Evolutionary conservation across 2,797 vertebrate species (phyloP).

Genomic region (Chelon labrosus): DNA sequence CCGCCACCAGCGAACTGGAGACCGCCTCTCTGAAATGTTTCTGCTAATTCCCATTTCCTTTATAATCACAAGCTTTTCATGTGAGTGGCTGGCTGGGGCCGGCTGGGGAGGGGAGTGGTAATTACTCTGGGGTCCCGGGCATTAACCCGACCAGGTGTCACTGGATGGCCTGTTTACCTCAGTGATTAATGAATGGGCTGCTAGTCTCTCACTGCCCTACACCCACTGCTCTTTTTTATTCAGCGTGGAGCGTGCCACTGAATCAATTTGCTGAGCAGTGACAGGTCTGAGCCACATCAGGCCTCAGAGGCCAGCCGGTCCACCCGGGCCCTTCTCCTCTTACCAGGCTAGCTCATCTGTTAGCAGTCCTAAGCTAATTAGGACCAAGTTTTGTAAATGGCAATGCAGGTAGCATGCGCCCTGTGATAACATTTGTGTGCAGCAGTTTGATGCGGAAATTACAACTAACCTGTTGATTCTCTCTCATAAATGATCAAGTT

Average conservation of each 20-base stretch:
- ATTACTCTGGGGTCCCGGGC: constrained; percentile 91
- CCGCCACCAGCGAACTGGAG: constrained; percentile 83
- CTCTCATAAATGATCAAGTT: not conserved
- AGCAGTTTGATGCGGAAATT: constrained; percentile 31
- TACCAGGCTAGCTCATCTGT: constrained; percentile 49
- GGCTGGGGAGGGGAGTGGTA: constrained; percentile 84
- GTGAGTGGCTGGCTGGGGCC: constrained; percentile 85
- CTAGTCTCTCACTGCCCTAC: constrained; percentile 78
- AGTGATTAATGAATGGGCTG: constrained; percentile 96
- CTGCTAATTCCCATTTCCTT: constrained; percentile 97
- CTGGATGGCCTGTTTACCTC: constrained; percentile 89
- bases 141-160: constrained; percentile 96
- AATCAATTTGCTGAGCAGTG: constrained; percentile 86
- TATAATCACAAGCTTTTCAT: constrained; percentile 93
- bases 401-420: constrained; percentile 27
- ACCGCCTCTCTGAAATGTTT: constrained; percentile 88
- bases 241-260: constrained; percentile 84
- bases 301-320: constrained; percentile 73
- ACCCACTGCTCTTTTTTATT: constrained; percentile 74
- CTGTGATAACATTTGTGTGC: constrained; percentile 55
- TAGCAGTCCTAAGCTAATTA: constrained; percentile 66
- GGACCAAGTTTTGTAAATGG: constrained; percentile 57
- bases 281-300: constrained; percentile 79
- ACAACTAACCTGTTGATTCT: constrained; percentile 14
- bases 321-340: constrained; percentile 63